Evolutionary conservation across 1,140 invertebrate genomes (phyloP).

Genomic region (Drosophila hydei): DNA sequence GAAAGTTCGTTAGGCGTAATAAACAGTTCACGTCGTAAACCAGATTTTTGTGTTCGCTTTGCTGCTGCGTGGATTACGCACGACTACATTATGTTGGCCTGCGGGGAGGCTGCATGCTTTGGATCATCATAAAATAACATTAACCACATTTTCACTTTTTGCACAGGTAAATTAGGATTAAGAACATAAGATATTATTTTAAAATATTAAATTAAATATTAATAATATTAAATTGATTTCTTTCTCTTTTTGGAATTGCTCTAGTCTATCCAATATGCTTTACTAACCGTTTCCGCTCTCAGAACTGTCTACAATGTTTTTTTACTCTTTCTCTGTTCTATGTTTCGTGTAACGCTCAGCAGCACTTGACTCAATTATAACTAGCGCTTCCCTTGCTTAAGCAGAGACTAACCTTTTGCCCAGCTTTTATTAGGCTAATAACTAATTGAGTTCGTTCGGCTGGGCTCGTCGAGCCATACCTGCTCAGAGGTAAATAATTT

Average conservation of each 20-base stretch:
- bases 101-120: slow-evolving; percentile 13
- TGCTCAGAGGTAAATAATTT: slow-evolving; percentile 1
- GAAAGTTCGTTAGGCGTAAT: slow-evolving; percentile 75
- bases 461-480: neutral
- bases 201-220: too few relatives aligned
- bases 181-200: too few relatives aligned
- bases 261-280: too few relatives aligned
- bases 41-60: slow-evolving; percentile 51
- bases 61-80: slow-evolving; percentile 46
- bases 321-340: too few relatives aligned
- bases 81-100: slow-evolving; percentile 62
- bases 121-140: slow-evolving; percentile 42
- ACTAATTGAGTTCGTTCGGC: neutral
- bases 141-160: slow-evolving; percentile 43
- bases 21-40: slow-evolving; percentile 70
- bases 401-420: neutral
- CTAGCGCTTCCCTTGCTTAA: neutral
- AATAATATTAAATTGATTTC: too few relatives aligned
- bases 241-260: too few relatives aligned
- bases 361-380: too few relatives aligned
- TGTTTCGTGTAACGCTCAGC: too few relatives aligned
- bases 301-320: too few relatives aligned
- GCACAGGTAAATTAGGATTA: too few relatives aligned
- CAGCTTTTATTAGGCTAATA: too few relatives aligned
- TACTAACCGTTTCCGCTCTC: too few relatives aligned